Evolutionary conservation across 2,888 invertebrate genomes (phyloP), one percentile per base, ranked within the genome.

Genomic region (Odontothrips loti): DNA sequence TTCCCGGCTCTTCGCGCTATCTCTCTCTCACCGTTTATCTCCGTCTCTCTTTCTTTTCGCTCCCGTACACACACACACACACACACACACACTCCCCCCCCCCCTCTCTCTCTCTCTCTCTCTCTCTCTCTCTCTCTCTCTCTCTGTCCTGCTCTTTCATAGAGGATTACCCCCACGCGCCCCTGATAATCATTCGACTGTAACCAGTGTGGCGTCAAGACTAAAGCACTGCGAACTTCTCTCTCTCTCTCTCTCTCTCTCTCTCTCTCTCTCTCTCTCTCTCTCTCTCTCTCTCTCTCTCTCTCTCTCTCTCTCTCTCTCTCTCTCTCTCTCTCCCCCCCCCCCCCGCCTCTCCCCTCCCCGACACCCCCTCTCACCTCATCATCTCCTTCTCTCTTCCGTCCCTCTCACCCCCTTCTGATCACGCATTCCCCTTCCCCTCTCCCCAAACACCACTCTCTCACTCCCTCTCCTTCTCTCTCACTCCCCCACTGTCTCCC

Each of bases 101-200:
- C 1, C 51, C 6, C 51, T 12, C 51, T 3, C 51, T 10, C 9
- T 10, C 51, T 51, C 51, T 20, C 1, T 20, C 51, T 20, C 2
- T 10, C 10, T 8, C 2, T 20, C 63, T 10, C 63, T n/a, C 63
- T 11, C 68, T 27, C 23, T 75, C 68, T 20, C 15, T 20, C 51
- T 20, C 15, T 20, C 51, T 51, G 6, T 20, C 63, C 2, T n/a
- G 1, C 63, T 11, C 68, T 27, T 9, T 75, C 68, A 27, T 12
- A 27, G 68, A 75, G 68, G 23, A 75, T 75, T 9, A 27, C 12
- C 68, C 12, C 68, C 68, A 23, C 23, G 23, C 23, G 68, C 68
- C 68, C 68, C 68, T 75, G 27, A 75, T 75, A 75, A 75, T 75
- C 68, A 27, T 75, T 27, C 68, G 27, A 27, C 68, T 75, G 68